phyloP scores from a whole-genome alignment of 2,113 vertebrate genomes.

The Grallaria varia region DNA sequence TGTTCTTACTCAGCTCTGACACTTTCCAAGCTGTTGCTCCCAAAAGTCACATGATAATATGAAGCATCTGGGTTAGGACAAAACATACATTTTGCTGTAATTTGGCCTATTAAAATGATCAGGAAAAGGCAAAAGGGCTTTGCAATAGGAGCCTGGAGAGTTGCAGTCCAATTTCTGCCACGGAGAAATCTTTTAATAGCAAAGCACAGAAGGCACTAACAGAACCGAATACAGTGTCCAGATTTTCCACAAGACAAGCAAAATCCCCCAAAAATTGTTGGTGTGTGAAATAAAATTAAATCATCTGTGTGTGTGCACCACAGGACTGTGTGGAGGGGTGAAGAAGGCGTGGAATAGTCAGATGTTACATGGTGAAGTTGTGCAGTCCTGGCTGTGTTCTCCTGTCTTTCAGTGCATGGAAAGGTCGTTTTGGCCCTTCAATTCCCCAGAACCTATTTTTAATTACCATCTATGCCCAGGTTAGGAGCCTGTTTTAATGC shows the following conservation, averaged over 20 bases:
- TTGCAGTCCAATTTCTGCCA: background rate
- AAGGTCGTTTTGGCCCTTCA: background rate
- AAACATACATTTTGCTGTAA: background rate
- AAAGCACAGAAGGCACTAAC: background rate
- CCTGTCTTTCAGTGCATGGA: background rate
- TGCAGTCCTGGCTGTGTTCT: background rate
- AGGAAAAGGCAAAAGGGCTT: background rate
- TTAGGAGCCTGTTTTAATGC: background rate
- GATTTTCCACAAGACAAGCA: background rate
- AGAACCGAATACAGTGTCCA: background rate
- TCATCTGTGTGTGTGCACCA: background rate
- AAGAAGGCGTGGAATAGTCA: background rate
- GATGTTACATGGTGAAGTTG: background rate
- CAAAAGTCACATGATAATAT: background rate
- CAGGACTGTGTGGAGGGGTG: background rate
- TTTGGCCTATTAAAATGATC: background rate
- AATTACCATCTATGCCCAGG: background rate
- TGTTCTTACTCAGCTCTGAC: conserved; percentile 12
- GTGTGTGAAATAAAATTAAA: background rate
- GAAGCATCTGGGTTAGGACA: background rate
- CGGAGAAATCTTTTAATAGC: background rate
- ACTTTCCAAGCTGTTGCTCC: conserved; percentile 11
- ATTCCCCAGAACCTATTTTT: background rate
- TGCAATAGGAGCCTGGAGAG: background rate
- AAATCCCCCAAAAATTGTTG: background rate